Base-by-base conservation (phyloP, 2,797 vertebrate genomes). In the Rhyacichthys aspro region DNA sequence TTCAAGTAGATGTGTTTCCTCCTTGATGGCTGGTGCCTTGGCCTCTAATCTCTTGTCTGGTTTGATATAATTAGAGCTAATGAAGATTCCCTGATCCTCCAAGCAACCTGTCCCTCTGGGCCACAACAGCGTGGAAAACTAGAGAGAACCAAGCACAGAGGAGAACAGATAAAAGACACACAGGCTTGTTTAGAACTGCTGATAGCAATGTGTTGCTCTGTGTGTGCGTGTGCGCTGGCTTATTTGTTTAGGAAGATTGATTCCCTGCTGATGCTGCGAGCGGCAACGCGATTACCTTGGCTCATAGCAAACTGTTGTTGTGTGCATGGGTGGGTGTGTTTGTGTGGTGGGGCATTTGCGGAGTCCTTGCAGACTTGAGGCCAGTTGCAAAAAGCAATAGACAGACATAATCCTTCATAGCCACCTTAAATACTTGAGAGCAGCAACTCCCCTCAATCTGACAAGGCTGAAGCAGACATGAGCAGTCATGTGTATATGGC, bases 21-120 rank as follows among this genome's bases (percentile, higher is more conserved):
- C 47, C 77, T 76, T 86, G 78, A 84, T 63, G 76, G 80, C 71
- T 74, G 79, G 83, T 83, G 84, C 81, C 79, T 81, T 60, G 86
- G 85, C 85, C 85, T 85, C 86, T 91, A 89, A 90, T 90, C 86
- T 88, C 81, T 83, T 72, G 78, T 88, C 90, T 91, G 81, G 82
- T 90, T 90, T 90, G 88, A 90, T 91, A 88, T 90, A 92, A 91
- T 92, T 91, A 91, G 83, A 87, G 83, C 87, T 91, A 90, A 92
- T 91, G 88, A 91, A 90, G 88, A 92, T 89, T 90, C 89, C 81
- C 86, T 86, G 87, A 89, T 90, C 87, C 88, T 86, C 79, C 58
- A 78, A 88, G 85, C 78, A 12, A 52, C 78, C 76, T 67, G 58
- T 87, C 81, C 88, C 87, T 79, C 76, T 65, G 86, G 84, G 86